phyloP scores from a whole-genome alignment of 2,888 invertebrate species.

The Drosophila infuscata region DNA sequence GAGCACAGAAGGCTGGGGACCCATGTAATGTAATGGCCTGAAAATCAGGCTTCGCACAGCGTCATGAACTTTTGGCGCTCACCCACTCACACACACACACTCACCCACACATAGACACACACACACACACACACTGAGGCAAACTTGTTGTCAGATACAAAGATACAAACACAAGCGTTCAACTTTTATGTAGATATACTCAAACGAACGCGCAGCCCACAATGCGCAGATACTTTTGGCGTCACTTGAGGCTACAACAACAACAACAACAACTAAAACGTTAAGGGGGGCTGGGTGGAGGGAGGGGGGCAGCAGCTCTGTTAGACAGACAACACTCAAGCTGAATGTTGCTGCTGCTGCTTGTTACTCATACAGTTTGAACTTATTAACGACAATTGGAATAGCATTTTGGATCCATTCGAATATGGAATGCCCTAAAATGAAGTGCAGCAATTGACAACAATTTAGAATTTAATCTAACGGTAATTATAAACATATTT shows the following conservation, averaged over 20 bases:
- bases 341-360: constrained; percentile 13
- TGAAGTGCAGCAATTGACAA: neutral
- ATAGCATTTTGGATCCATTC: neutral
- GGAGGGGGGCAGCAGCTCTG: neutral
- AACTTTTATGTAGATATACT: constrained; percentile 46
- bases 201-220: constrained; percentile 50
- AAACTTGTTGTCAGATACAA: constrained; percentile 59
- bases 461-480: neutral
- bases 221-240: constrained; percentile 57
- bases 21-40: constrained; percentile 66
- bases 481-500: neutral
- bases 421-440: constrained; percentile 8
- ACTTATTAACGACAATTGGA: constrained; percentile 59
- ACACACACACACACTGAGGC: constrained; percentile 18
- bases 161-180: constrained; percentile 35
- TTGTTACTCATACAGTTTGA: constrained; percentile 48
- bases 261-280: neutral
- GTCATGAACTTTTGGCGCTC: constrained; percentile 71
- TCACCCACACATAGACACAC: constrained; percentile 14
- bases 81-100: constrained; percentile 48
- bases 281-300: neutral
- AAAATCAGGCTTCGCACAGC: constrained; percentile 74
- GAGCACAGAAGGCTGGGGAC: constrained; percentile 32
- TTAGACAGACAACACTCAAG: constrained; percentile 38
- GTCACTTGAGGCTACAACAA: constrained; percentile 23